Conservation (phyloP, 2,113 vertebrate species). For the Uria aalge region DNA sequence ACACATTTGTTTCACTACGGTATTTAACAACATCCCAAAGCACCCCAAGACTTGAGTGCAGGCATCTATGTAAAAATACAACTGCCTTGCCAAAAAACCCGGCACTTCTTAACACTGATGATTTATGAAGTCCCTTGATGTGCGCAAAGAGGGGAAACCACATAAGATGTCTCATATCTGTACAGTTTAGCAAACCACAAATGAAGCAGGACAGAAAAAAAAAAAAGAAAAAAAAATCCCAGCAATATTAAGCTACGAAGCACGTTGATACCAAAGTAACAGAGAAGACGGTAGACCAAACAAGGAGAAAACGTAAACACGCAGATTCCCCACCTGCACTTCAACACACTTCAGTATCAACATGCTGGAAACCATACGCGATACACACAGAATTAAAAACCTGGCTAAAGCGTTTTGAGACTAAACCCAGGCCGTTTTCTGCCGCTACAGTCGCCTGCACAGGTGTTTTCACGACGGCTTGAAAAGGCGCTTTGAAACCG, state of each 20-base stretch:
- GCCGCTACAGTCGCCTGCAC: background rate
- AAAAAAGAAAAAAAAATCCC: background rate
- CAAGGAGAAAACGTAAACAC: background rate
- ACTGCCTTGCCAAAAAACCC: background rate
- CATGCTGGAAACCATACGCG: rapidly evolving
- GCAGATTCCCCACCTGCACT: rapidly evolving
- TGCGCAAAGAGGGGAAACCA: background rate
- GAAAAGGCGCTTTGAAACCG: background rate
- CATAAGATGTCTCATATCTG: rapidly evolving
- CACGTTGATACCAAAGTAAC: background rate
- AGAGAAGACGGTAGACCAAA: background rate
- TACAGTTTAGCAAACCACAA: background rate
- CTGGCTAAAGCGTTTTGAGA: background rate
- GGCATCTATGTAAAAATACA: background rate
- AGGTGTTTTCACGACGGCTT: background rate
- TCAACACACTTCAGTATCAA: background rate
- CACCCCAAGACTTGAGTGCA: background rate
- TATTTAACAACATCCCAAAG: background rate
- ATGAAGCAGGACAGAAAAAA: background rate
- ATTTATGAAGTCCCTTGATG: background rate
- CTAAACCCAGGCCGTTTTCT: background rate
- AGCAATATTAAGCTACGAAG: background rate
- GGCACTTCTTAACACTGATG: background rate
- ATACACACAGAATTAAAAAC: background rate
- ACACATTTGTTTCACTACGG: background rate